A percentile compares a stretch with the other conserved stretches of the same genome.
Conservation (phyloP, 1,140 invertebrate genomes). For the Bemisia tabaci region DNA sequence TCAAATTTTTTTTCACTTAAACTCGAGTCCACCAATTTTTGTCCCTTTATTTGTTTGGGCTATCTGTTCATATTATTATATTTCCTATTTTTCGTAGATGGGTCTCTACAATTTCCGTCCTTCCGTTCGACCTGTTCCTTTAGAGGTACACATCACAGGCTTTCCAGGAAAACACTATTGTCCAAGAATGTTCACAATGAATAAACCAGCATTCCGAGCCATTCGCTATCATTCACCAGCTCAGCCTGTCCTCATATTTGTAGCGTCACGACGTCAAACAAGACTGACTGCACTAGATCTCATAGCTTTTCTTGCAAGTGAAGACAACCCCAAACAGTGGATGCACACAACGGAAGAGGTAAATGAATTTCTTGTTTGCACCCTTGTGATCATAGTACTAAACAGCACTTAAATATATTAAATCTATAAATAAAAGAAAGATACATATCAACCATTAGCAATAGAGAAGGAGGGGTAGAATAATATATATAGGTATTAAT, state of each 20-base stretch:
- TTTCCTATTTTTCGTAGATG: constrained; percentile 39
- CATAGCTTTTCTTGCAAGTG: constrained; percentile 81
- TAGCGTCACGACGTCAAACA: constrained; percentile 95
- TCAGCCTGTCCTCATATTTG: constrained; percentile 88
- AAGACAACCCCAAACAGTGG: constrained; percentile 92
- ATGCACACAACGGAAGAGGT: constrained; percentile 69
- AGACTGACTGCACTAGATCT: constrained; percentile 91
- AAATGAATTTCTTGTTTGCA: no score
- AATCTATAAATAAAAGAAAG: no score
- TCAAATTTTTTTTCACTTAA: no score
- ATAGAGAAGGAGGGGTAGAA: no score
- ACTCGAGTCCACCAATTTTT: no score
- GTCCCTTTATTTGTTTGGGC: no score
- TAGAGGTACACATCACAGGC: constrained; percentile 88
- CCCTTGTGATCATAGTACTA: no score
- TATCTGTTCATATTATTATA: no score
- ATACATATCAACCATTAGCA: no score
- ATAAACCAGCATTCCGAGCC: constrained; percentile 94
- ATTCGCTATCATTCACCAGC: constrained; percentile 82
- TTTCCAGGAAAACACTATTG: constrained; percentile 97
- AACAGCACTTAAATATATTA: no score
- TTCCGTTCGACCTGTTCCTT: constrained; percentile 89
- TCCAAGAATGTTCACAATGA: constrained; percentile 99
- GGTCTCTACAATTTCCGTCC: constrained; percentile 97
- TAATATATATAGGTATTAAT: no score